Percentiles rank a stretch among this genome's conserved stretches.
Conservation (phyloP, 2,113 vertebrate genomes). For the Raja brachyura region DNA sequence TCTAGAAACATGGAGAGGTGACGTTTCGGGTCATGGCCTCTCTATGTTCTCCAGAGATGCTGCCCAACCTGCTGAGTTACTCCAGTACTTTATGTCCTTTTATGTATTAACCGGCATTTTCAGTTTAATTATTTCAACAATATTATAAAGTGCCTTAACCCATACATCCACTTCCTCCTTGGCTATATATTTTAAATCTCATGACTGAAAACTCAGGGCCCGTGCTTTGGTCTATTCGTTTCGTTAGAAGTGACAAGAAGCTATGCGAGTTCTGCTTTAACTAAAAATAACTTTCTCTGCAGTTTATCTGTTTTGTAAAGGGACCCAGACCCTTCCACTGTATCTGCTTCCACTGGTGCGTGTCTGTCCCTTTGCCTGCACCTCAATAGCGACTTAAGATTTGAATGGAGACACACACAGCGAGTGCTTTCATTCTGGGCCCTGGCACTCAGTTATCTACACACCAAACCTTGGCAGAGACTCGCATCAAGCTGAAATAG, state of each 20-base stretch:
- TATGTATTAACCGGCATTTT: no score
- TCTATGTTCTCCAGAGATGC: no score
- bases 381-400: neutral
- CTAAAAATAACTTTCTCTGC: neutral
- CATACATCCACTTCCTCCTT: neutral
- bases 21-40: no score
- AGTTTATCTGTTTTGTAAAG: neutral
- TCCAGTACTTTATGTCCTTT: no score
- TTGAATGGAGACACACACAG: slow-evolving; percentile 14
- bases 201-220: neutral
- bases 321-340: no score
- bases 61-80: no score
- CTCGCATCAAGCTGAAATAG: neutral
- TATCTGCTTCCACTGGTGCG: neutral
- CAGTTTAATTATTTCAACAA: no score
- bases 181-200: no score
- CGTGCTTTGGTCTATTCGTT: neutral
- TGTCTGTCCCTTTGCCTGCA: neutral
- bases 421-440: slow-evolving; percentile 17
- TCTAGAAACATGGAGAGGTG: no score
- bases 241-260: neutral
- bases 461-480: neutral
- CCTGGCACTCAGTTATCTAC: neutral
- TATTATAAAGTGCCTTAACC: neutral
- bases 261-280: neutral